phyloP scores from a whole-genome alignment of 2,113 vertebrate species.

The Tauraco erythrolophus region DNA sequence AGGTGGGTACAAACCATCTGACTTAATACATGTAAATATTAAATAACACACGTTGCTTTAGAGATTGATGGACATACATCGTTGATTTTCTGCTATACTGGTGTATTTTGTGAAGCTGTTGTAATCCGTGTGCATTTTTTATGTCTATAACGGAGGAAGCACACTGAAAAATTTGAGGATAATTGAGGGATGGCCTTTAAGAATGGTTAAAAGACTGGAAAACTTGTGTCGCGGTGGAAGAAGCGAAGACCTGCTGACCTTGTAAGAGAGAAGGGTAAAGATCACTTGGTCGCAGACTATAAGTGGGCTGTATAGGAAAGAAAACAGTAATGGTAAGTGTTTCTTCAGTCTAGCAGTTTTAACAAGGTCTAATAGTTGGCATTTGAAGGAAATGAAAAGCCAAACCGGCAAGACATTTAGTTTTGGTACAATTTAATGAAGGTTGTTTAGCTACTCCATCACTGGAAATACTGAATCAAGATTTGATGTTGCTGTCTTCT shows the following conservation, averaged over 20 bases:
- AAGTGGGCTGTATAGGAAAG: not conserved
- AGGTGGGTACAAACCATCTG: not conserved
- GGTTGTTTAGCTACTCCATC: not conserved
- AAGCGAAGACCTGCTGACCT: not conserved
- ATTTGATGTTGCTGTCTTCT: not conserved
- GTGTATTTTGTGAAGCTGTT: not conserved
- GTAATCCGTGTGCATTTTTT: not conserved
- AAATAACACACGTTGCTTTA: not conserved
- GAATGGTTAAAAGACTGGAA: not conserved
- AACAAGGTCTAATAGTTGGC: not conserved
- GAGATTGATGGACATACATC: not conserved
- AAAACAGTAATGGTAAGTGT: not conserved
- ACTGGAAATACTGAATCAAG: not conserved
- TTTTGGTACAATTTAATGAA: not conserved
- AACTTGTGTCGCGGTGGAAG: not conserved
- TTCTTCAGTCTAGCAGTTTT: not conserved
- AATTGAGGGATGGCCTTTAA: not conserved
- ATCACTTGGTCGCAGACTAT: not conserved
- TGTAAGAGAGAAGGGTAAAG: not conserved
- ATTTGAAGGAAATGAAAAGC: not conserved
- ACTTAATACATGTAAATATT: not conserved
- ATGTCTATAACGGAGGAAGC: not conserved
- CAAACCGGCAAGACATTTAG: not conserved
- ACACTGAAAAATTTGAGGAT: not conserved
- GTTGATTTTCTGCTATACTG: not conserved